Evolutionary conservation across 2,888 invertebrate species (phyloP).

Genomic region (Podabrus alpinus): DNA sequence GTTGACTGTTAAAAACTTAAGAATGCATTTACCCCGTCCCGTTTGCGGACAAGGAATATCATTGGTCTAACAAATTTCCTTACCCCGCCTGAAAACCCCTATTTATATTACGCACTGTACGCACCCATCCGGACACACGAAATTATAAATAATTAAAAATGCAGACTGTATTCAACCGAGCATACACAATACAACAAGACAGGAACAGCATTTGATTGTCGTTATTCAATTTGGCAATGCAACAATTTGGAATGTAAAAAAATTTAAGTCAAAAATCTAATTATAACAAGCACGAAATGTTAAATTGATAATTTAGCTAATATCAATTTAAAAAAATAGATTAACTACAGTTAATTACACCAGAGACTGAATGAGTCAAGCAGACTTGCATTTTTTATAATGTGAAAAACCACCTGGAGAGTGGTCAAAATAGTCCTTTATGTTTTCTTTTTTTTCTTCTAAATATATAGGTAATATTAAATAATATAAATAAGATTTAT

Average conservation of each 20-base stretch:
- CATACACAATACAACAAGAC: constrained; percentile 1
- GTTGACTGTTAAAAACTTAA: constrained; percentile 41
- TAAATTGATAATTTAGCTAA: neutral
- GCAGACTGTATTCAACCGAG: constrained; percentile 19
- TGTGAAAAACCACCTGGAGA: neutral
- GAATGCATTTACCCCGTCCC: constrained; percentile 50
- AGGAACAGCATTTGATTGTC: neutral
- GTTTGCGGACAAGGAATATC: constrained; percentile 46
- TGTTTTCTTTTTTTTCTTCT: too few species aligned
- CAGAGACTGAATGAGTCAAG: neutral
- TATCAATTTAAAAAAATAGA: neutral
- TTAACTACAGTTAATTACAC: neutral
- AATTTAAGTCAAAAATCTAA: neutral
- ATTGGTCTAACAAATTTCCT: constrained; percentile 46
- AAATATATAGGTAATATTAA: too few species aligned
- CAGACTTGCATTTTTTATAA: neutral
- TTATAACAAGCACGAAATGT: neutral
- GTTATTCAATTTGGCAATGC: neutral
- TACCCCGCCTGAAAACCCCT: constrained; percentile 42
- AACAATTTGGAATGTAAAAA: neutral
- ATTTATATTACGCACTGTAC: constrained; percentile 40
- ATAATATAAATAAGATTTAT: too few species aligned
- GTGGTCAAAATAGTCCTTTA: neutral
- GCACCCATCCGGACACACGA: constrained; percentile 33
- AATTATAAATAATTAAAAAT: constrained; percentile 33